Evolutionary conservation across 2,888 invertebrate species (phyloP).

Genomic region (Eristalis arbustorum): DNA sequence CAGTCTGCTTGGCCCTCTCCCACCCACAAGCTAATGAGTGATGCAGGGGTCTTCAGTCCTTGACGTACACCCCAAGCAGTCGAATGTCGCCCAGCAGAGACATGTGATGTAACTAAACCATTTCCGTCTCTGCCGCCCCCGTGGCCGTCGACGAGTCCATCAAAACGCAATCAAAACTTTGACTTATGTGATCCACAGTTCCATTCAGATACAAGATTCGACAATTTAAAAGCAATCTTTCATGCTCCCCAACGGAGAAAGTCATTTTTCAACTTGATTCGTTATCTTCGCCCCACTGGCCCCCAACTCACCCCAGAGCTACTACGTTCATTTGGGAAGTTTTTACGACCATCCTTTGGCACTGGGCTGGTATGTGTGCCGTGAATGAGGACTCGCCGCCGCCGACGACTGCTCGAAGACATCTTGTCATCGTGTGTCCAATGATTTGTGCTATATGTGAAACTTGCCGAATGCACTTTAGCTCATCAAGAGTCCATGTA

Average conservation of each 20-base stretch:
- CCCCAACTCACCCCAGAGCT: neutral
- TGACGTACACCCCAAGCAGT: neutral
- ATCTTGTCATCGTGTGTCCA: slow-evolving; percentile 16
- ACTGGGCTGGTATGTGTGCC: slow-evolving; percentile 4
- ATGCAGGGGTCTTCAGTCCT: neutral
- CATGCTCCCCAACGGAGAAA: slow-evolving; percentile 58
- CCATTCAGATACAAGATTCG: slow-evolving; percentile 41
- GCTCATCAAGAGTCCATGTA: slow-evolving; percentile 21
- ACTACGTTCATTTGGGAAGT: slow-evolving; percentile 12
- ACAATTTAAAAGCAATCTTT: slow-evolving; percentile 65
- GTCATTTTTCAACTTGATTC: slow-evolving; percentile 63
- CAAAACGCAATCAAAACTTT: slow-evolving; percentile 56
- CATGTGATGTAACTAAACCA: neutral
- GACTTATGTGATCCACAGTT: slow-evolving; percentile 22
- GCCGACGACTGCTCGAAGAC: slow-evolving; percentile 14
- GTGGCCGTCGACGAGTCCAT: slow-evolving; percentile 1
- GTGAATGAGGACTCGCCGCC: neutral
- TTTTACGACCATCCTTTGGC: slow-evolving; percentile 15
- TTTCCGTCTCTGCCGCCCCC: neutral
- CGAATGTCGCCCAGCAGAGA: neutral
- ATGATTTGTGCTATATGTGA: slow-evolving; percentile 18
- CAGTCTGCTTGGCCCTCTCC: neutral
- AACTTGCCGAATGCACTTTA: slow-evolving; percentile 38
- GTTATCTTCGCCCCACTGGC: slow-evolving; percentile 15
- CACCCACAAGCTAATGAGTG: neutral